Evolutionary conservation across 1,140 invertebrate genomes (phyloP).

Genomic region (Parapsyche elsis): DNA sequence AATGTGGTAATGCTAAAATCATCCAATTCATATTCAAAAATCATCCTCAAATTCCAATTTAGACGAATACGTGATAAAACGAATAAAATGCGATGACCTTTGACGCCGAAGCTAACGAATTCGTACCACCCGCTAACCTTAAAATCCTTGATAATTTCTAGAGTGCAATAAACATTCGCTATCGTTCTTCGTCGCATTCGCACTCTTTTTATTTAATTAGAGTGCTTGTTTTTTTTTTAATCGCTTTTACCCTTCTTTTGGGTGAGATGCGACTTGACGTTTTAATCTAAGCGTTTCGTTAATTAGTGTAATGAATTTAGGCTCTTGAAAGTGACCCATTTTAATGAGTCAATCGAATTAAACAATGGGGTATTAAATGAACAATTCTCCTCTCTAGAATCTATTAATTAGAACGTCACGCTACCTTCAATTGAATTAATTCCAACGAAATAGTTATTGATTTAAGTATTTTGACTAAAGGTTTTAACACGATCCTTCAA

Average conservation of each 20-base stretch:
- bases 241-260: too few relatives aligned
- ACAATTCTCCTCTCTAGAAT: too few relatives aligned
- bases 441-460: too few relatives aligned
- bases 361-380: background rate
- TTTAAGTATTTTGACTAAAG: too few relatives aligned
- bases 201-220: background rate
- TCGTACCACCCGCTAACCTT: background rate
- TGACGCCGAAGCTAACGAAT: background rate
- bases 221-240: too few relatives aligned
- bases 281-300: background rate
- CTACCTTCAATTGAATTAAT: too few relatives aligned
- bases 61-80: background rate
- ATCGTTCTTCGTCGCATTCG: slow-evolving; percentile 1
- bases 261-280: background rate
- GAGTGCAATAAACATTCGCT: background rate
- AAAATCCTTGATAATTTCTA: background rate
- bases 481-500: too few relatives aligned
- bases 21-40: background rate
- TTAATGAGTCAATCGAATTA: background rate
- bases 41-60: background rate
- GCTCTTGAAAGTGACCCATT: background rate
- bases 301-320: slow-evolving; percentile 16
- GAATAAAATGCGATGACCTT: background rate
- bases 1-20: slow-evolving; percentile 51
- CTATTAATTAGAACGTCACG: too few relatives aligned